Evolutionary conservation across 2,888 invertebrate genomes (phyloP), one percentile per base, ranked within the genome.

Genomic region (Unio pictorum): DNA sequence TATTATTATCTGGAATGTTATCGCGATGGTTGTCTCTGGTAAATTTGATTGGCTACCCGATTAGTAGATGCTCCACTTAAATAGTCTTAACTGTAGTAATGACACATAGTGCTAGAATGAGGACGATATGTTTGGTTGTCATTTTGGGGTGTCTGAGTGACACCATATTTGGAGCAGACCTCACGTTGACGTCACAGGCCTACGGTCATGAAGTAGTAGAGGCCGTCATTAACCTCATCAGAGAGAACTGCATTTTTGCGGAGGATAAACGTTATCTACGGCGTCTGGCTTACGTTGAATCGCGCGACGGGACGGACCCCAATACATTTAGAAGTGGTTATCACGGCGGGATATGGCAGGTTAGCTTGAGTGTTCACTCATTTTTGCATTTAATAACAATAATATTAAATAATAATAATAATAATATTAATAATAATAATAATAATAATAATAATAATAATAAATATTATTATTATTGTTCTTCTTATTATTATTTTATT

Each of bases 301-400:
- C 82, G 0, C 69, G 66, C 15, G 80, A 82, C 57, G 83, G 83
- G n/a, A 57, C 68, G 28, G 75, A 73, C n/a, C 73, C 80, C 0
- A 73, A 74, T 7, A 80, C 81, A 1, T 82, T 73, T 68, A 67
- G 78, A 18, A 2, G 26, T 2, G 79, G 79, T 4, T 79, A 79
- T 34, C 30, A 82, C 57, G 82, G 82, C 0, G 82, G 82, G n/a
- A 81, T 82, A 8, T 82, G 82, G 82, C 80, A 80, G 76, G 80
- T 80, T 66, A 61, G 68, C 20, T 15, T 1, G n/a, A 45, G 45
- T 20, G 56, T 18, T 57, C 45, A 58, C 20, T 61, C 5, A 2
- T 56, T 57, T 6, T n/a, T 6, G 6, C 57, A 57, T 4, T 23
- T 23, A 23, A 23, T 23, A 23, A 23, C 0, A 23, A 23, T 23